A percentile compares a stretch with the other conserved stretches of the same genome.
These are phyloP conservation scores for Sebastolobus alascanus DNA, from an alignment of 2,797 vertebrate species.

Conservation along the genomic window DNA sequence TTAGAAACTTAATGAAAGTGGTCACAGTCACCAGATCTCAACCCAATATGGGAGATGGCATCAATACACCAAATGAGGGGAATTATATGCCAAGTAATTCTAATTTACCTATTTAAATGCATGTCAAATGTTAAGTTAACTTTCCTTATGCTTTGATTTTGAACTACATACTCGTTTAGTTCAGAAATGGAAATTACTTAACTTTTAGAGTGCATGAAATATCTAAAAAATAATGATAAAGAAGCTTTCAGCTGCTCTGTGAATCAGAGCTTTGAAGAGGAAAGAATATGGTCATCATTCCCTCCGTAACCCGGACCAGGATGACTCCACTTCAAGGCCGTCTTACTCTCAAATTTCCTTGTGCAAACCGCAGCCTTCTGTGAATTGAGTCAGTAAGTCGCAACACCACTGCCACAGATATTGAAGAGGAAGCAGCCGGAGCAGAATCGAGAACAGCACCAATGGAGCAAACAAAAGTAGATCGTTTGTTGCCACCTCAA, in stretches of 20 bases:
- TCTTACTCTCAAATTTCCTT: slow-evolving; percentile 32
- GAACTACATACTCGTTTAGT: not conserved
- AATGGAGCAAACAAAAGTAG: slow-evolving; percentile 41
- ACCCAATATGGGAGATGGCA: not conserved
- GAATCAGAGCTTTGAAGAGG: slow-evolving; percentile 17
- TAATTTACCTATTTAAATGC: not conserved
- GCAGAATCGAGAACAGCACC: not conserved
- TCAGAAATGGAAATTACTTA: not conserved
- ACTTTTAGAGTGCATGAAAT: not conserved
- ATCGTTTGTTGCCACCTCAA: slow-evolving; percentile 39
- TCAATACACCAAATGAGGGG: not conserved
- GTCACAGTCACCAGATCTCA: not conserved
- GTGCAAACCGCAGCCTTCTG: slow-evolving; percentile 42
- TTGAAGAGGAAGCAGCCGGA: slow-evolving; percentile 15
- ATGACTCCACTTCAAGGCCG: slow-evolving; percentile 44
- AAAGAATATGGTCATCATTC: slow-evolving; percentile 31
- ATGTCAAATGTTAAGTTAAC: not conserved
- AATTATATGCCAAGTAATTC: not conserved
- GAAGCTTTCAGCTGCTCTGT: slow-evolving; percentile 1
- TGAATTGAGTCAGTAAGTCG: slow-evolving; percentile 33
- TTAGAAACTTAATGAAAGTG: not conserved
- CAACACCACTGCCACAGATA: slow-evolving; percentile 14
- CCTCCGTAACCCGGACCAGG: slow-evolving; percentile 20
- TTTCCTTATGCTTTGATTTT: not conserved
- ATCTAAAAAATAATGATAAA: not conserved